These are phyloP conservation scores for Podarcis muralis DNA, from an alignment of 2,113 vertebrate species.

Conservation along the genomic window DNA sequence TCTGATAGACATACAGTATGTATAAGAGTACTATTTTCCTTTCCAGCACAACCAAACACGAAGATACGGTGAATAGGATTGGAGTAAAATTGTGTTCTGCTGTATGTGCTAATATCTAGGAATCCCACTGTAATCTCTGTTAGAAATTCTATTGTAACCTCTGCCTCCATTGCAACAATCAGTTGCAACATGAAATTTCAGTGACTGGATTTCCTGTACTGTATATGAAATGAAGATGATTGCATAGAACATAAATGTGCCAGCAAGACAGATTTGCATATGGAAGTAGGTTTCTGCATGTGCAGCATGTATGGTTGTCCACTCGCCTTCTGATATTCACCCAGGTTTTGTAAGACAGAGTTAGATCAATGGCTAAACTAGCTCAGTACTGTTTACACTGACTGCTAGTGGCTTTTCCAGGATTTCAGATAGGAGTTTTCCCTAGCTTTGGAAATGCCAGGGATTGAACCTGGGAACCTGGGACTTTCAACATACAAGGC, in stretches of 20 bases:
- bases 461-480: too few species aligned
- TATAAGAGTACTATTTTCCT: background rate
- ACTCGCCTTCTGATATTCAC: background rate
- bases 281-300: background rate
- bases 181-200: background rate
- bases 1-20: background rate
- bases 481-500: too few species aligned
- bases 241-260: background rate
- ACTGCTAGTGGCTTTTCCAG: too few species aligned
- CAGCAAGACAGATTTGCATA: background rate
- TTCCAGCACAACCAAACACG: background rate
- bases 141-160: background rate
- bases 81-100: background rate
- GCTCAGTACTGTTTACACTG: too few species aligned
- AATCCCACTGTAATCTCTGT: background rate
- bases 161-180: background rate
- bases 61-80: background rate
- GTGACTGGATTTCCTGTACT: background rate
- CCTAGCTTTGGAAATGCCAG: too few species aligned
- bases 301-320: background rate
- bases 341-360: too few species aligned
- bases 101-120: background rate
- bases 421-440: too few species aligned
- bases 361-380: too few species aligned
- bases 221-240: constrained; percentile 39